These are phyloP conservation scores for Onychostoma macrolepis DNA, from an alignment of 2,113 vertebrate genomes.

Conservation along the genomic window DNA sequence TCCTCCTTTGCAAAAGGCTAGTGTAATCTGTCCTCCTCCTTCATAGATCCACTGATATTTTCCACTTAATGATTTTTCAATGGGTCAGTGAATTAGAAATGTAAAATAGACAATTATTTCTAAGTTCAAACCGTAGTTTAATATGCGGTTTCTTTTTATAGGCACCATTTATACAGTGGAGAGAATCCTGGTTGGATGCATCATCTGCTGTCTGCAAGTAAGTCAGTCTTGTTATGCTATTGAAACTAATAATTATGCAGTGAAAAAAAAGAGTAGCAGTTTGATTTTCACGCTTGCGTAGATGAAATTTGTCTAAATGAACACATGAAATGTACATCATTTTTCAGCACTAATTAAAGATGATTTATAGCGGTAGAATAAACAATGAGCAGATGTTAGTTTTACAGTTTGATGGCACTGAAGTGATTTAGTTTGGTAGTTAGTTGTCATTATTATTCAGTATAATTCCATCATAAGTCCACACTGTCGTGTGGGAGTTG, in stretches of 20 bases:
- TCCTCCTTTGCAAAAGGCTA: background rate
- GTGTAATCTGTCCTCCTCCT: background rate
- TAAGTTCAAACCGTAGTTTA: background rate
- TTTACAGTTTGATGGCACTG: constrained; percentile 25
- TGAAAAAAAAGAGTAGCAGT: background rate
- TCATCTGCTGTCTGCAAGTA: background rate
- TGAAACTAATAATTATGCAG: background rate
- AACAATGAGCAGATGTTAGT: constrained; percentile 40
- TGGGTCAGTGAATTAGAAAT: background rate
- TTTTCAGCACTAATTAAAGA: constrained; percentile 29
- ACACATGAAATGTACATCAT: constrained; percentile 14
- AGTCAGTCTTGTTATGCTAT: background rate
- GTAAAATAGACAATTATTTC: background rate
- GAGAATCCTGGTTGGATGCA: background rate
- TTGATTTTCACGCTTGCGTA: background rate
- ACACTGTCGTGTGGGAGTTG: constrained; percentile 12
- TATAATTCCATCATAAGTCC: constrained; percentile 20
- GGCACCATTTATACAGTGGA: background rate
- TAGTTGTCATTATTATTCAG: constrained; percentile 44
- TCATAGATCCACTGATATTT: background rate
- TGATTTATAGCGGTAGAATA: constrained; percentile 3
- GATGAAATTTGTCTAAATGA: background rate
- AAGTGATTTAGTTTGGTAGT: constrained; percentile 23
- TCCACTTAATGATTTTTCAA: constrained; percentile 2
- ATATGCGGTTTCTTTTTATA: background rate